Evolutionary conservation across 2,888 invertebrate genomes (phyloP).

Genomic region (Torymus aiolomorphi): DNA sequence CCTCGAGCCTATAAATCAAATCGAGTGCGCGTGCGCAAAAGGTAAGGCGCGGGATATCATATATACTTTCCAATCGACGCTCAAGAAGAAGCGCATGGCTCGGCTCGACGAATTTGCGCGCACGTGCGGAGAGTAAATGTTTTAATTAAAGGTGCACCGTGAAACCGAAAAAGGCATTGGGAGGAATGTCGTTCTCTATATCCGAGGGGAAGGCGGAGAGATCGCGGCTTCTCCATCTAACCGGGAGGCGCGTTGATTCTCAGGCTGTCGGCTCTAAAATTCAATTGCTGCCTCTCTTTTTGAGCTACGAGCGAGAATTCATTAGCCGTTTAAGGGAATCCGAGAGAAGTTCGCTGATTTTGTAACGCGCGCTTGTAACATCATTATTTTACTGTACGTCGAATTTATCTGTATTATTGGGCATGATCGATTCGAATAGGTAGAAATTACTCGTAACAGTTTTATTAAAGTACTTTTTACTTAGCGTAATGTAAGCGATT

Average conservation of each 20-base stretch:
- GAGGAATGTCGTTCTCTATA: slow-evolving; percentile 34
- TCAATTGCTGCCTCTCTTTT: slow-evolving; percentile 21
- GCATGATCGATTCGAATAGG: no score
- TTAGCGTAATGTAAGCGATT: no score
- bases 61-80: no score
- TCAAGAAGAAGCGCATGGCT: no score
- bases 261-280: slow-evolving; percentile 42
- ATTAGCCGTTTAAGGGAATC: background rate
- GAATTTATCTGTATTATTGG: no score
- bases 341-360: background rate
- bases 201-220: slow-evolving; percentile 24
- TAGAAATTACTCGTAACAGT: no score
- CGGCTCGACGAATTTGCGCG: no score
- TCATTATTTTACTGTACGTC: background rate
- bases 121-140: background rate
- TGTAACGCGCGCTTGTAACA: background rate
- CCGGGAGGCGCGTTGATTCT: slow-evolving; percentile 39
- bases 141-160: slow-evolving; percentile 39
- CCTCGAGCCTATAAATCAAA: no score
- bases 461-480: no score
- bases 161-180: background rate
- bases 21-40: background rate
- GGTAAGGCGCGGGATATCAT: no score
- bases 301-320: background rate
- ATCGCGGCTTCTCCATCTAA: slow-evolving; percentile 36